Conservation (phyloP, 2,113 vertebrate genomes). For the Datnioides undecimradiatus region DNA sequence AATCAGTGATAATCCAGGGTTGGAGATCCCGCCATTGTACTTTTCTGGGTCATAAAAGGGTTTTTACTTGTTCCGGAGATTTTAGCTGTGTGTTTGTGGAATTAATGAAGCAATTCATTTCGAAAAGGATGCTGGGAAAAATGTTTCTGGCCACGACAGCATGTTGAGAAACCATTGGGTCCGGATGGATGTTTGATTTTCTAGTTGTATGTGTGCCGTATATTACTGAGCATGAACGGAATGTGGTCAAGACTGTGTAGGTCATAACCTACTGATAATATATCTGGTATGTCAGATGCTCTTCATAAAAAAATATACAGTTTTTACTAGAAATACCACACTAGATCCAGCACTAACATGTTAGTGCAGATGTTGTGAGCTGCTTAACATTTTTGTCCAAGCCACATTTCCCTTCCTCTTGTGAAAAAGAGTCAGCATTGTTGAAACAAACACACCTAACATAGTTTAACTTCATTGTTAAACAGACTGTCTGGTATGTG, state of each 20-base stretch:
- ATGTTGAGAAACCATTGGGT: background rate
- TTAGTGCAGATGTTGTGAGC: constrained; percentile 27
- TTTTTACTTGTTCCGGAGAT: background rate
- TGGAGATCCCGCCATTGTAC: no score
- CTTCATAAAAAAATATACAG: background rate
- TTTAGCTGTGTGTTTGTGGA: background rate
- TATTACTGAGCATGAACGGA: background rate
- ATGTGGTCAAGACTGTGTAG: background rate
- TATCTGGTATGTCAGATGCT: background rate
- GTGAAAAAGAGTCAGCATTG: constrained; percentile 56
- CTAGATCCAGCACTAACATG: background rate
- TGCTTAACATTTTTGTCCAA: constrained; percentile 45
- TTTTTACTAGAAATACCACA: no score
- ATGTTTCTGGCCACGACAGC: background rate
- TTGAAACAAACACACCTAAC: constrained; percentile 41
- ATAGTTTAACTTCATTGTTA: constrained; percentile 37
- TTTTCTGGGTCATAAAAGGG: background rate
- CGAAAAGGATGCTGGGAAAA: background rate
- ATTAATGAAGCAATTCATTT: background rate
- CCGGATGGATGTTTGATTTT: background rate
- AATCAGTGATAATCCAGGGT: background rate
- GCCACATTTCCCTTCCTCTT: constrained; percentile 45
- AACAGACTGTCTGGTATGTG: constrained; percentile 44
- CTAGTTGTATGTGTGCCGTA: background rate
- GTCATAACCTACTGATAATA: background rate